Percentiles rank a stretch among this genome's conserved stretches.
Conservation (phyloP, 2,113 vertebrate species). For the Pimephales promelas region DNA sequence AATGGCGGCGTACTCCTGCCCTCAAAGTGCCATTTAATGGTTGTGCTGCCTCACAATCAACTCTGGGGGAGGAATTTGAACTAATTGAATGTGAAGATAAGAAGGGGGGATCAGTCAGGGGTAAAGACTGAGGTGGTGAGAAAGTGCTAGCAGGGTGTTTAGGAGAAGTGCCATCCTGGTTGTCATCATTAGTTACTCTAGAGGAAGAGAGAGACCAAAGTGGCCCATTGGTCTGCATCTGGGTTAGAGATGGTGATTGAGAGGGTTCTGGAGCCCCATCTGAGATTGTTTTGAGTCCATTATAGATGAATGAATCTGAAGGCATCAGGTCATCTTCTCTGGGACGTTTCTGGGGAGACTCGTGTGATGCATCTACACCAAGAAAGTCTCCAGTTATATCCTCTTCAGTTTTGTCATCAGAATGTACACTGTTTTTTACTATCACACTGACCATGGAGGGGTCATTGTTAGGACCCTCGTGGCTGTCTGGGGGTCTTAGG, state of each 20-base stretch:
- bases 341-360: conserved; percentile 44
- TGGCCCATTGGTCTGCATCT: conserved; percentile 55
- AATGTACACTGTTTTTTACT: conserved; percentile 89
- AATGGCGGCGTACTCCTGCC: background rate
- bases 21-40: conserved; percentile 58
- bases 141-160: conserved; percentile 18
- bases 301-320: conserved; percentile 59
- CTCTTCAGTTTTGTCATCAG: conserved; percentile 56
- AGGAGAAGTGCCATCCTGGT: conserved; percentile 22
- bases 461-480: conserved; percentile 63
- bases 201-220: conserved; percentile 63
- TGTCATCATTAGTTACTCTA: conserved; percentile 45
- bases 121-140: conserved; percentile 41
- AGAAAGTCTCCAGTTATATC: background rate
- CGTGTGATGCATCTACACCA: conserved; percentile 44
- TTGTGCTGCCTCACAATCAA: conserved; percentile 56
- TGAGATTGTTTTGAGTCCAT: conserved; percentile 62
- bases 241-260: conserved; percentile 40
- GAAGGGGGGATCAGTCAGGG: conserved; percentile 17
- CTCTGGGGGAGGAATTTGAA: conserved; percentile 48
- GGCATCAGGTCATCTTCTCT: conserved; percentile 42
- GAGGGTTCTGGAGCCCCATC: conserved; percentile 41
- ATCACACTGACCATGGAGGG: conserved; percentile 91
- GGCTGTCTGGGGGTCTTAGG: conserved; percentile 56
- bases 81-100: conserved; percentile 41